Conservation (phyloP, 2,113 vertebrate genomes). For the Anseranas semipalmata region DNA sequence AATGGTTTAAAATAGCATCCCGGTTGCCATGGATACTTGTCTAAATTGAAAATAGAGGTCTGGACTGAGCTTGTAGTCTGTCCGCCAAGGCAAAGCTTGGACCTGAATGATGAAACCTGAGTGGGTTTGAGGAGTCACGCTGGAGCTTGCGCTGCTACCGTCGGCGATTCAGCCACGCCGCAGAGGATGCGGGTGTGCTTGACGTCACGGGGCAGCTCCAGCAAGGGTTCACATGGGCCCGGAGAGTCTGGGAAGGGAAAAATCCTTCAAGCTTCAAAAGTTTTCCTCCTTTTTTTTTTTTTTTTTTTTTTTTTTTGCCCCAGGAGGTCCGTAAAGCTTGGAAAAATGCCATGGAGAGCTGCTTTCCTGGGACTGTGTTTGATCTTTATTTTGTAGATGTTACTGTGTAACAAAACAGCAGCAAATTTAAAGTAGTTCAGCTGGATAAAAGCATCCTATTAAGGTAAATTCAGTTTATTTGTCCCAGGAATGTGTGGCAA, state of each 20-base stretch:
- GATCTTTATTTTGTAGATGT: not conserved
- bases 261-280: not conserved
- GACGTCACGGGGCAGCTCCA: not conserved
- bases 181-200: not conserved
- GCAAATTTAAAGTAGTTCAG: constrained; percentile 5
- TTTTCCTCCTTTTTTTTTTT: not conserved
- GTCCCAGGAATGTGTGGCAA: constrained; percentile 24
- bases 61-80: not conserved
- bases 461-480: constrained; percentile 32
- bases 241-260: not conserved
- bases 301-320: constrained; percentile 12
- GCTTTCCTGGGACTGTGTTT: not conserved
- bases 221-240: not conserved
- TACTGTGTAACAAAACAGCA: constrained; percentile 13
- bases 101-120: not conserved
- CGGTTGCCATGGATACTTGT: constrained; percentile 20
- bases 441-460: not conserved
- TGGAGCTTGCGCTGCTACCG: not conserved
- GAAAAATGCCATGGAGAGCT: not conserved
- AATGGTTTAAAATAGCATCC: not conserved
- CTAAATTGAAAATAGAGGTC: not conserved
- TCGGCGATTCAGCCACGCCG: not conserved
- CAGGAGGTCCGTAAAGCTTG: not conserved
- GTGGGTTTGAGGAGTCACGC: not conserved
- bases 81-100: not conserved